Conservation (phyloP, 2,888 invertebrate genomes). For the Cyaniris semiargus region DNA sequence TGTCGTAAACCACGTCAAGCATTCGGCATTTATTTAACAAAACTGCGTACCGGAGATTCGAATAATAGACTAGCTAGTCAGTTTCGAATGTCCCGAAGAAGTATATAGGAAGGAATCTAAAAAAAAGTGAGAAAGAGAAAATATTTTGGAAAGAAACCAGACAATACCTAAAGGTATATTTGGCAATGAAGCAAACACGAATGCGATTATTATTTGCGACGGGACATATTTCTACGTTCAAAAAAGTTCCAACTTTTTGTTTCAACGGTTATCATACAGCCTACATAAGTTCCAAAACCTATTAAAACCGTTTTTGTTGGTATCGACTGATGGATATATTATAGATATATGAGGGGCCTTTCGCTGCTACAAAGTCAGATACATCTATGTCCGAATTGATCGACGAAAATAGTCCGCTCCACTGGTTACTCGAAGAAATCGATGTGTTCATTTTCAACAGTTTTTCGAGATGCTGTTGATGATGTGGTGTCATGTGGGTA, state of each 20-base stretch:
- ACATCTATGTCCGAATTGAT: too few relatives aligned
- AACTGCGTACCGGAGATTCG: conserved; percentile 21
- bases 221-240: neutral
- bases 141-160: neutral
- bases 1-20: conserved; percentile 1
- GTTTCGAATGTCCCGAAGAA: neutral
- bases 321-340: conserved; percentile 9
- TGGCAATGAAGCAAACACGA: neutral
- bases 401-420: neutral
- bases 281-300: neutral
- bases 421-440: conserved; percentile 17
- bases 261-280: neutral
- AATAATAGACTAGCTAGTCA: conserved; percentile 7
- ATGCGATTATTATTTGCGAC: neutral
- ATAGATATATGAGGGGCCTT: conserved; percentile 24
- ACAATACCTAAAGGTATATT: neutral
- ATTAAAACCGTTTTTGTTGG: too few relatives aligned
- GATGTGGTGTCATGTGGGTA: conserved; percentile 4
- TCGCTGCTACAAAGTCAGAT: too few relatives aligned
- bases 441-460: conserved; percentile 1
- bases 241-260: neutral
- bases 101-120: neutral
- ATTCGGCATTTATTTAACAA: conserved; percentile 27
- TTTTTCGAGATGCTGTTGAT: conserved; percentile 26
- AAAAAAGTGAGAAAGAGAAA: conserved; percentile 14